Base-by-base conservation (phyloP, 2,113 vertebrate genomes). In the Equus quagga region DNA sequence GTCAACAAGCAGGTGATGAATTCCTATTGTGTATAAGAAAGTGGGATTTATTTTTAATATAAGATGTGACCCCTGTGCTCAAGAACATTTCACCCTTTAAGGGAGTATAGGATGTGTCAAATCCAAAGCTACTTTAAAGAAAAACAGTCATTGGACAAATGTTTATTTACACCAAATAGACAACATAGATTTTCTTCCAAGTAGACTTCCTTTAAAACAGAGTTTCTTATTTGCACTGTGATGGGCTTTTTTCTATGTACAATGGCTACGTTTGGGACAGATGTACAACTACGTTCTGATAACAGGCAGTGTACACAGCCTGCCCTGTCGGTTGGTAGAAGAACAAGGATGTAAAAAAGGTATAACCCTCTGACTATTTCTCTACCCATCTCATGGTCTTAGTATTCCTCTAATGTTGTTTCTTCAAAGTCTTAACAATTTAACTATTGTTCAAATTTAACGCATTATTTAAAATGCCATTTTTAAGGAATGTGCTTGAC, bases 81-180 rank as follows among this genome's bases (percentile, higher is more conserved):
- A 60, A 89, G 78, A 85, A 56, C 73, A 56, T 70, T 95, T 88
- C 49, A 80, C 9, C 8, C 51, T 46, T n/a, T 26, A 58, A 69
- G 9, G n/a, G 26, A 33, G 17, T 72, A 72, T 1, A 36, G 6
- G 11, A 90, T n/a, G 6, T 80, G 24, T 79, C 83, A 93, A 90
- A 97, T 33, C n/a, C 81, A 95, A 67, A 89, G 21, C 24, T 81
- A 65, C n/a, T 49, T 76, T 14, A 87, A 69, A 96, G 46, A 69
- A 97, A 82, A 95, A 10, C 11, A 73, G 19, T 64, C 84, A 89
- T 2, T 64, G 54, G 54, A 49, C 44, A 92, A 56, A 84, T 14
- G 46, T 33, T 79, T 62, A 24, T 62, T 92, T 79, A 92, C 80
- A 70, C 31, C 13, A 65, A 82, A 70, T 1, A 70, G 56, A 78